These are phyloP conservation scores for Ommatoiulus sabulosus DNA, from an alignment of 2,888 invertebrate species.

Conservation along the genomic window DNA sequence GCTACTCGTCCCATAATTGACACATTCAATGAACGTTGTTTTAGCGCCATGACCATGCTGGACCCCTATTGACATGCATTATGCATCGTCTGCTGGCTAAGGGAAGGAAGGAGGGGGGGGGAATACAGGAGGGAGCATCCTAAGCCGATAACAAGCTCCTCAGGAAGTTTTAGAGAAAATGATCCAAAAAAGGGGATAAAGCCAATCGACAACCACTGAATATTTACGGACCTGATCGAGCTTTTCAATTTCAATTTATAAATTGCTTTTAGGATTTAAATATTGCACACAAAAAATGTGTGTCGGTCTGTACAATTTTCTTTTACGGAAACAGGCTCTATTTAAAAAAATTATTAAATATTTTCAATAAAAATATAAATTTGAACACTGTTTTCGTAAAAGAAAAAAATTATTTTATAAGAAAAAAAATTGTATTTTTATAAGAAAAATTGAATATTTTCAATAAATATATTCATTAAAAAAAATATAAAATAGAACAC, in stretches of 20 bases:
- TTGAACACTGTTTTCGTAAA: no score
- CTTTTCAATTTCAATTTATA: constrained; percentile 7
- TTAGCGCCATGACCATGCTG: not conserved
- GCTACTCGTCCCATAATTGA: not conserved
- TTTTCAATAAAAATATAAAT: not conserved
- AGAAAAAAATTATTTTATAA: no score
- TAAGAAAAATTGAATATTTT: no score
- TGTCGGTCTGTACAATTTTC: no score
- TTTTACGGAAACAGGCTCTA: no score
- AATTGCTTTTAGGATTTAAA: not conserved
- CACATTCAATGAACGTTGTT: constrained; percentile 24
- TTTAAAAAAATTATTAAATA: not conserved
- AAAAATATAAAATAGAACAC: no score
- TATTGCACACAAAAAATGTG: not conserved
- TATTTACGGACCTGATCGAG: not conserved
- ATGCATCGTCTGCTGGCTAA: not conserved
- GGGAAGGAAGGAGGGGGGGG: no score
- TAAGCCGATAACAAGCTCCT: constrained; percentile 28
- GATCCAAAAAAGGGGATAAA: not conserved
- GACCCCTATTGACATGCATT: constrained; percentile 28
- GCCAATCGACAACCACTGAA: not conserved
- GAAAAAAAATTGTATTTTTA: no score
- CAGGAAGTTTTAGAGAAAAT: not conserved
- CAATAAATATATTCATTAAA: no score
- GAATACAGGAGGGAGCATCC: not conserved